A percentile compares a stretch with the other conserved stretches of the same genome.
phyloP scores from a whole-genome alignment of 2,797 vertebrate species.

The Adelosebastes latens region DNA sequence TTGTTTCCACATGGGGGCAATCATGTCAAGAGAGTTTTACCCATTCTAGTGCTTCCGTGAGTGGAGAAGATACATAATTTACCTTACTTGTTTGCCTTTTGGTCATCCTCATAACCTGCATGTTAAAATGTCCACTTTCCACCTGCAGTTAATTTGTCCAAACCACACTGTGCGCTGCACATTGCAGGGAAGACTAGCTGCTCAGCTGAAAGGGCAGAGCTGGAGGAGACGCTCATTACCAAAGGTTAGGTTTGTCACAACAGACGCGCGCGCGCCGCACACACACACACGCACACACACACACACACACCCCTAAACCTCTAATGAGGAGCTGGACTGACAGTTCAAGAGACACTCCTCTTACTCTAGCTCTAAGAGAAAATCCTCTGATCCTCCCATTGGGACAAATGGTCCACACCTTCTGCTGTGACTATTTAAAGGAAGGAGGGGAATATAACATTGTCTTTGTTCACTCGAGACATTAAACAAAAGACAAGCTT shows the following conservation, averaged over 20 bases:
- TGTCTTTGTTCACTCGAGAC: background rate
- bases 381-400: conserved; percentile 38
- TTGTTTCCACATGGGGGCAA: conserved; percentile 67
- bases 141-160: conserved; percentile 32
- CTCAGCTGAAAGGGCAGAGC: conserved; percentile 56
- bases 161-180: conserved; percentile 12
- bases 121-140: conserved; percentile 15
- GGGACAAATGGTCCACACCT: background rate
- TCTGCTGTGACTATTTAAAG: conserved; percentile 1
- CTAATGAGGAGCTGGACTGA: conserved; percentile 38
- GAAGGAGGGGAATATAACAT: background rate
- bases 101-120: background rate
- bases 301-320: background rate
- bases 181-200: background rate
- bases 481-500: background rate
- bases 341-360: conserved; percentile 9
- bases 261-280: background rate
- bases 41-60: background rate
- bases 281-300: background rate
- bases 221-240: conserved; percentile 55
- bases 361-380: background rate
- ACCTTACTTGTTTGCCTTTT: background rate
- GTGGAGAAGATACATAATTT: background rate
- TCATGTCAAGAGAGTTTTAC: conserved; percentile 37
- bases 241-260: conserved; percentile 56